Conservation (phyloP, 2,797 vertebrate species). For the Agapornis canus region DNA sequence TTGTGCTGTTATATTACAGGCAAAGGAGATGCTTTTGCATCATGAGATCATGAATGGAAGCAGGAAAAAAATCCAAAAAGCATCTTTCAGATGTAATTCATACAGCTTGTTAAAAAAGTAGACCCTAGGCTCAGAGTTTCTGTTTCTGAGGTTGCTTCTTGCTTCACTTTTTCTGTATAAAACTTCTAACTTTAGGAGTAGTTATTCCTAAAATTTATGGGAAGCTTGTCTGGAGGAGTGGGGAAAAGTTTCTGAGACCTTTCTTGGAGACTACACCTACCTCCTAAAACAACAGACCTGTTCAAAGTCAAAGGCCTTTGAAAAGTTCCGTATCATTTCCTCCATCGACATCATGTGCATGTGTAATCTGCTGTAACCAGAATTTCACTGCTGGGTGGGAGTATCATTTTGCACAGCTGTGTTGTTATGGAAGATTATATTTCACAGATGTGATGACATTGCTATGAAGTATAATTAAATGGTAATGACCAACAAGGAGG, state of each 20-base stretch:
- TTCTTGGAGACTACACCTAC: not conserved
- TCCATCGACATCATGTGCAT: not conserved
- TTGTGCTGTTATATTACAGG: not conserved
- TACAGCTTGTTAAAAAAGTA: not conserved
- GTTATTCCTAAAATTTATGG: not conserved
- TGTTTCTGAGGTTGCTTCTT: not conserved
- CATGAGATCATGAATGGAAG: not conserved
- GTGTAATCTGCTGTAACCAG: not conserved
- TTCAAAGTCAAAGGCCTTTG: not conserved
- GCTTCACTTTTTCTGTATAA: not conserved
- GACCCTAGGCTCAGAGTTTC: not conserved
- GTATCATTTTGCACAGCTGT: slow-evolving; percentile 6
- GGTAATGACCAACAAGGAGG: slow-evolving; percentile 1
- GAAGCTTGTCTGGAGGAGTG: not conserved
- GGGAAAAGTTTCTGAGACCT: not conserved
- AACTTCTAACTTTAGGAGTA: not conserved
- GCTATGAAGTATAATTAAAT: slow-evolving; percentile 33
- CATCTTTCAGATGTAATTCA: not conserved
- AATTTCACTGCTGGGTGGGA: not conserved
- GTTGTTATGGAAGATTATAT: not conserved
- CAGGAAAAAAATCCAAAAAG: not conserved
- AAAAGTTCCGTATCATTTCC: not conserved
- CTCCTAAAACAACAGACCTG: not conserved
- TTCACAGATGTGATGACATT: slow-evolving; percentile 45
- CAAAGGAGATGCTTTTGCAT: not conserved